Evolutionary conservation across 2,797 vertebrate genomes (phyloP), one percentile per base, ranked within the genome.

Genomic region (Podargus strigoides): DNA sequence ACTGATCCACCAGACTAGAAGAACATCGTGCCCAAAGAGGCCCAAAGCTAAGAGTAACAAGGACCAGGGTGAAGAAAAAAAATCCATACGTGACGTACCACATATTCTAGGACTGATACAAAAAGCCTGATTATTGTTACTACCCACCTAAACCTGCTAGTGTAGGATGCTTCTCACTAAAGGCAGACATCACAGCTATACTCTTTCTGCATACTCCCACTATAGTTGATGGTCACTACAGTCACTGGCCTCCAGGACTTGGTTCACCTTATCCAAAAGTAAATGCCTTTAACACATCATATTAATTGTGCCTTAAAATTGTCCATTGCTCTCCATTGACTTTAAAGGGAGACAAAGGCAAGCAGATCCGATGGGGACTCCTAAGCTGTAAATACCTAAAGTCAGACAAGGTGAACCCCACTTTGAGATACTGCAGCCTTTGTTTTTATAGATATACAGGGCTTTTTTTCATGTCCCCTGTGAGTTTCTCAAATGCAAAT

Each of bases 251-350:
- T 76, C 14, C 59, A 69, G 80, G 69, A 37, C 70, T 73, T 4
- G 62, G 46, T 11, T 73, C 67, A 87, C 86, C 81, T 90, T 67
- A 66, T 59, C 70, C 75, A 49, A 44, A 90, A 93, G 42, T 28
- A 81, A 82, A 85, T 19, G 9, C 41, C 63, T 70, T 81, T 34
- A 49, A 79, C 75, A 4, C 23, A 32, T 24, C 67, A 55, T 74
- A 66, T 14, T 55, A 44, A 60, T 11, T 36, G 50, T 42, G 30
- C 26, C 30, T 94, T 85, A 60, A 78, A 90, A 88, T 37, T 78
- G 15, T 14, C 77, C 66, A 62, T 76, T 66, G 23, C 24, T 81
- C 53, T 73, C 58, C 46, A 55, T 0, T 32, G 55, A 41, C 67
- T 89, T 82, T 66, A 63, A 89, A 78, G 44, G 6, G 30, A 91